Conservation (phyloP, 2,797 vertebrate genomes). For the Sternotherus odoratus region DNA sequence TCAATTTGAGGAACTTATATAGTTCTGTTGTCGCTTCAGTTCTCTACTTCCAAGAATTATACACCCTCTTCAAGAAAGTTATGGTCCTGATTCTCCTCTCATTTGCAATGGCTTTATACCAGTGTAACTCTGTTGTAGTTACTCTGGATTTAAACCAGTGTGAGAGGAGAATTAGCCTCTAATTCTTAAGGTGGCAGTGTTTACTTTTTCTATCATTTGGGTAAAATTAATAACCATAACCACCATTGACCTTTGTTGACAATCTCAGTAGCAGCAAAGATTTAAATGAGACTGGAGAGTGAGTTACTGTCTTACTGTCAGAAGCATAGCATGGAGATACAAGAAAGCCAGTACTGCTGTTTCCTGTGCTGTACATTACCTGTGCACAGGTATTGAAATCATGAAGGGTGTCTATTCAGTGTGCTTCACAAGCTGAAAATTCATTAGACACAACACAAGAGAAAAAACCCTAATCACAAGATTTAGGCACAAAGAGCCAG, state of each 20-base stretch:
- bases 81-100: not conserved
- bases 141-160: not conserved
- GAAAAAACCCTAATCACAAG: not conserved
- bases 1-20: constrained; percentile 17
- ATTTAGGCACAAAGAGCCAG: not conserved
- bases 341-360: not conserved
- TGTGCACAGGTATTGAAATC: not conserved
- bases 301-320: not conserved
- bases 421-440: not conserved
- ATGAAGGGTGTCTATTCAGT: not conserved
- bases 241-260: not conserved
- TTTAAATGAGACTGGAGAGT: not conserved
- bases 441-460: not conserved
- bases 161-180: not conserved
- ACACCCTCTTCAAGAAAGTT: constrained; percentile 17
- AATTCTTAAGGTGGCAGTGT: not conserved
- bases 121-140: not conserved
- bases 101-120: not conserved
- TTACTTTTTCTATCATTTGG: not conserved
- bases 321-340: not conserved
- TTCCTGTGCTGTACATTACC: not conserved
- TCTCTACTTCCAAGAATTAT: not conserved
- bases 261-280: not conserved
- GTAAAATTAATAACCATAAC: not conserved
- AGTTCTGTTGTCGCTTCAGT: not conserved